phyloP scores from a whole-genome alignment of 2,113 vertebrate genomes.

The Puntigrus tetrazona region DNA sequence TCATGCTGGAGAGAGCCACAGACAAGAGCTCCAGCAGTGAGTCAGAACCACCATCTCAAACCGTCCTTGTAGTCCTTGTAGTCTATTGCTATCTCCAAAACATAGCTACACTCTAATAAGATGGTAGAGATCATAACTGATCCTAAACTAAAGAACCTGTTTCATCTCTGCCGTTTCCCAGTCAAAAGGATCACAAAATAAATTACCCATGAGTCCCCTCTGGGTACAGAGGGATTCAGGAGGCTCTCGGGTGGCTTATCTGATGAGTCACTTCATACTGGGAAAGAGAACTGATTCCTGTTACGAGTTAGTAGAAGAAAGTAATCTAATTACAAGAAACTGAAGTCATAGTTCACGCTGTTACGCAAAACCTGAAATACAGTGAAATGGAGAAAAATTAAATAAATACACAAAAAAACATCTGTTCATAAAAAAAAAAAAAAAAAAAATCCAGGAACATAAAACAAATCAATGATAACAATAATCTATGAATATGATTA shows the following conservation, averaged over 20 bases:
- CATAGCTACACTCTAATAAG: background rate
- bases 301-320: background rate
- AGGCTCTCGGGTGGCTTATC: conserved; percentile 16
- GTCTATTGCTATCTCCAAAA: conserved; percentile 15
- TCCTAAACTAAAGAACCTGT: conserved; percentile 3
- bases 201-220: conserved; percentile 24
- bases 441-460: background rate
- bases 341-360: background rate
- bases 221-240: conserved; percentile 6
- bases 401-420: background rate
- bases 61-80: background rate
- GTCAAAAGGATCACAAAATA: conserved; percentile 5
- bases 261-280: conserved; percentile 31
- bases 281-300: conserved; percentile 9
- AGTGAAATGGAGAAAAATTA: background rate
- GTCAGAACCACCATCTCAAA: conserved; percentile 22
- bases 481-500: background rate
- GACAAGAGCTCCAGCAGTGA: conserved; percentile 15
- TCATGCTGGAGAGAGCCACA: conserved; percentile 33
- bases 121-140: conserved; percentile 7
- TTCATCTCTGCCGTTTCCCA: background rate
- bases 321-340: background rate
- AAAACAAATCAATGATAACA: too few relatives aligned
- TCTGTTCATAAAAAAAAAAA: background rate
- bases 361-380: background rate